These are phyloP conservation scores for Eupeodes latifasciatus DNA, from an alignment of 2,888 invertebrate species.

Conservation along the genomic window DNA sequence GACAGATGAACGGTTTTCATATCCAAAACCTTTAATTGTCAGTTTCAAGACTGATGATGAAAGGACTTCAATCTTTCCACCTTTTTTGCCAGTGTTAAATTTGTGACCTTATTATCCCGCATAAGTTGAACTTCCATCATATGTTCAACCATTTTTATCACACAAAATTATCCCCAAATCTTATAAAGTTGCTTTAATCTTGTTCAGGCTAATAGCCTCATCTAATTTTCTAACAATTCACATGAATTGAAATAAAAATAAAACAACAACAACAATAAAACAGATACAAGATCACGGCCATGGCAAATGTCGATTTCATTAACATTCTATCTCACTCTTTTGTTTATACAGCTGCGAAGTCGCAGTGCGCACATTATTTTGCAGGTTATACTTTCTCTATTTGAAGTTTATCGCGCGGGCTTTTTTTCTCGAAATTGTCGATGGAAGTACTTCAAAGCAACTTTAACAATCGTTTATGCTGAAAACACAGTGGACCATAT, in stretches of 20 bases:
- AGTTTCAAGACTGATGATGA: too few relatives aligned
- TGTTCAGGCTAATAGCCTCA: conserved; percentile 19
- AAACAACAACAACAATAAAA: neutral
- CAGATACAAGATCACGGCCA: conserved; percentile 72
- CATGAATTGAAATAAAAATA: conserved; percentile 49
- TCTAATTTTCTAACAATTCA: conserved; percentile 31
- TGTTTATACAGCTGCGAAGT: neutral
- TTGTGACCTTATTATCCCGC: too few relatives aligned
- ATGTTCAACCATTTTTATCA: neutral
- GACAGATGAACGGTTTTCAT: too few relatives aligned
- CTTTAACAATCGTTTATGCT: neutral
- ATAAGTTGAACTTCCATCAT: neutral
- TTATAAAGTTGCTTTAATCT: neutral
- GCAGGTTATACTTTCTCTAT: conserved; percentile 68
- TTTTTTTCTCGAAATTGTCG: conserved; percentile 27
- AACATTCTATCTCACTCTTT: conserved; percentile 51
- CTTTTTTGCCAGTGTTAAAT: too few relatives aligned
- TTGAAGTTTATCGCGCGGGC: conserved; percentile 51
- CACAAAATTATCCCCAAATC: neutral
- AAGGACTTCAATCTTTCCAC: too few relatives aligned
- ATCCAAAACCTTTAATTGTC: too few relatives aligned
- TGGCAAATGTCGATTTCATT: conserved; percentile 76
- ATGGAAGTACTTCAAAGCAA: conserved; percentile 12
- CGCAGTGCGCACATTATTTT: neutral
- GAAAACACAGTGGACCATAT: conserved; percentile 13